Evolutionary conservation across 92 coral and sea anemone genomes (phyloP).

Genomic region (Plumapathes pennacea): DNA sequence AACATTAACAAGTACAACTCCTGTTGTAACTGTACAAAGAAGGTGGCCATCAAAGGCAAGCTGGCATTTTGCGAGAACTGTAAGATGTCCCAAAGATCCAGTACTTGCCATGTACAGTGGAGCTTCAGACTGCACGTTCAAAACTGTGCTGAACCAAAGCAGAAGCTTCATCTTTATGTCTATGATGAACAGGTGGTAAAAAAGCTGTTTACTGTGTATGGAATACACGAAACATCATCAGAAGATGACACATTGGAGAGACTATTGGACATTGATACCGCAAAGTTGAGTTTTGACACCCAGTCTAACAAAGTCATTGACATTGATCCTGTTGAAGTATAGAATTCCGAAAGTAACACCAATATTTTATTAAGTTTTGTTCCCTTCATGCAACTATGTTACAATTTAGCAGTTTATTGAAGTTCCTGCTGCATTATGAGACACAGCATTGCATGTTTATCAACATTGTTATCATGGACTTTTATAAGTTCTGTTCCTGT

Average conservation of each 20-base stretch:
- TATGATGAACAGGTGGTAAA: slow-evolving; percentile 45
- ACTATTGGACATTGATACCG: slow-evolving; percentile 34
- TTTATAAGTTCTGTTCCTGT: no score
- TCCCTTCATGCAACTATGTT: no score
- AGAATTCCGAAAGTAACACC: no score
- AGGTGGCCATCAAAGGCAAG: slow-evolving; percentile 64
- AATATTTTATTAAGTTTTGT: no score
- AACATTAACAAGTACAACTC: slow-evolving; percentile 48
- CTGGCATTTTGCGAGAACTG: slow-evolving; percentile 55
- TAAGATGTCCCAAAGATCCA: slow-evolving; percentile 38
- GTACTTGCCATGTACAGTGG: slow-evolving; percentile 26
- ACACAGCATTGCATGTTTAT: no score
- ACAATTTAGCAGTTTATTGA: no score
- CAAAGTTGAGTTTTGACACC: slow-evolving; percentile 51
- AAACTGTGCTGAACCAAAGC: slow-evolving; percentile 2
- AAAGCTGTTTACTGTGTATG: slow-evolving; percentile 55
- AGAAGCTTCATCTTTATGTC: slow-evolving; percentile 25
- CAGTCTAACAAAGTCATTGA: slow-evolving; percentile 64
- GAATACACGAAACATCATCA: slow-evolving; percentile 38
- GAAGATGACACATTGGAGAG: slow-evolving; percentile 49
- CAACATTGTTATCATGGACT: no score
- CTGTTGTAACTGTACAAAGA: slow-evolving; percentile 37
- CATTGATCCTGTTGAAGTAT: slow-evolving; percentile 45
- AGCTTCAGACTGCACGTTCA: slow-evolving; percentile 11
- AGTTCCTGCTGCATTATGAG: no score